Conservation (phyloP, 2,888 invertebrate species). For the Tetheella fluctuosa region DNA sequence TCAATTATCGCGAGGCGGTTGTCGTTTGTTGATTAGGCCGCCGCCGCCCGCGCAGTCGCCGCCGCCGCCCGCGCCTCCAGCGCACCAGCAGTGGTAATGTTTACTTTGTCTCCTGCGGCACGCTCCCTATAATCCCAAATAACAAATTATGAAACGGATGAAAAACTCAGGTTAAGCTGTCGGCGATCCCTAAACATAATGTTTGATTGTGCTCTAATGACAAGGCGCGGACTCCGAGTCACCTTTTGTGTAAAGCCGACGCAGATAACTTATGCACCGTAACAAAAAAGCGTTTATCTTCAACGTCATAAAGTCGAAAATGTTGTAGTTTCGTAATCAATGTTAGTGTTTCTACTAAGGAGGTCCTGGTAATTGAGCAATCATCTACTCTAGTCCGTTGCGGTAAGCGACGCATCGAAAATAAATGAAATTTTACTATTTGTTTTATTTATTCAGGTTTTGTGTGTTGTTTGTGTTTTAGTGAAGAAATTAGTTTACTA, state of each 20-base stretch:
- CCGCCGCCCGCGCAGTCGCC: constrained; percentile 20
- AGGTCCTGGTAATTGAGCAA: constrained; percentile 84
- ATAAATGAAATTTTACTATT: constrained; percentile 79
- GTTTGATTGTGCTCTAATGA: constrained; percentile 83
- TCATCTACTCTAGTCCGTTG: constrained; percentile 81
- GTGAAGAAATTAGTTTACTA: constrained; percentile 42
- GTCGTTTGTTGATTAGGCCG: constrained; percentile 49
- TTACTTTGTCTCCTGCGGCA: constrained; percentile 80
- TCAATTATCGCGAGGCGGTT: constrained; percentile 56
- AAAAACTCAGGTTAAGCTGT: constrained; percentile 82
- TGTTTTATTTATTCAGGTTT: constrained; percentile 68
- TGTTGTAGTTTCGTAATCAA: constrained; percentile 50
- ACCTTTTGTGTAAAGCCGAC: constrained; percentile 80
- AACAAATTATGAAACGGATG: constrained; percentile 82
- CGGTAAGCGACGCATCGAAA: constrained; percentile 78
- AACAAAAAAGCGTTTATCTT: constrained; percentile 68
- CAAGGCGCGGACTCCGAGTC: constrained; percentile 78
- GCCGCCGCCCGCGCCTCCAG: constrained; percentile 40
- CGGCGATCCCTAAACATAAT: constrained; percentile 83
- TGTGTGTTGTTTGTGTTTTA: constrained; percentile 48
- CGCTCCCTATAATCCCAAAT: constrained; percentile 79
- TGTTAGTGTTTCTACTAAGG: constrained; percentile 79
- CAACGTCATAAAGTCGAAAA: constrained; percentile 68
- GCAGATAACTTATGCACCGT: constrained; percentile 59
- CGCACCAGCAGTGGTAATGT: constrained; percentile 59